Conservation (phyloP, 2,113 vertebrate species). For the Athene cunicularia region DNA sequence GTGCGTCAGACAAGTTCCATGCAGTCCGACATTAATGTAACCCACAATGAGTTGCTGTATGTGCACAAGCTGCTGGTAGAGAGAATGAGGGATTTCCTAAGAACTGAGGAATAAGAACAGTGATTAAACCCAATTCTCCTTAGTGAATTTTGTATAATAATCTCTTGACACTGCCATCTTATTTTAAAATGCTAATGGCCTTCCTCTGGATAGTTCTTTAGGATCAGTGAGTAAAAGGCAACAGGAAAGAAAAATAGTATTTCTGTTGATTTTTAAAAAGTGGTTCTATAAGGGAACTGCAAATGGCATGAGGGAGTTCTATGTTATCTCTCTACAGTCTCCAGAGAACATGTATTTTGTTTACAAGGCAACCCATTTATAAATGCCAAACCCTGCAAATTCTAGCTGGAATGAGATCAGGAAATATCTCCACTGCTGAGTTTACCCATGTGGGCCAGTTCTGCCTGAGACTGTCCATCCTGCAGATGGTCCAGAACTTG, state of each 20-base stretch:
- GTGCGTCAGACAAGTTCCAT: not conserved
- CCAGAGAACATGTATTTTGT: constrained; percentile 43
- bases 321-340: constrained; percentile 16
- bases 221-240: not conserved
- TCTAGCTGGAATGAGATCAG: constrained; percentile 33
- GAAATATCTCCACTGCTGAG: not conserved
- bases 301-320: constrained; percentile 22
- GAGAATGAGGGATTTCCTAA: not conserved
- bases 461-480: not conserved
- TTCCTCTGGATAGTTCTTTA: not conserved
- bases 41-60: accelerated
- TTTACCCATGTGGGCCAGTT: not conserved
- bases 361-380: constrained; percentile 42
- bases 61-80: not conserved
- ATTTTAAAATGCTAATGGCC: constrained; percentile 30
- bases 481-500: not conserved
- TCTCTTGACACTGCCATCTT: not conserved
- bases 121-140: not conserved
- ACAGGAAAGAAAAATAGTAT: not conserved
- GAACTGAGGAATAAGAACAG: not conserved
- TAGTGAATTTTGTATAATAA: not conserved
- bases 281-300: not conserved
- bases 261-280: constrained; percentile 4
- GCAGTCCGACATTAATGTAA: not conserved
- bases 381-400: constrained; percentile 45